Conservation (phyloP, 2,113 vertebrate species). For the Tragelaphus buxtoni region DNA sequence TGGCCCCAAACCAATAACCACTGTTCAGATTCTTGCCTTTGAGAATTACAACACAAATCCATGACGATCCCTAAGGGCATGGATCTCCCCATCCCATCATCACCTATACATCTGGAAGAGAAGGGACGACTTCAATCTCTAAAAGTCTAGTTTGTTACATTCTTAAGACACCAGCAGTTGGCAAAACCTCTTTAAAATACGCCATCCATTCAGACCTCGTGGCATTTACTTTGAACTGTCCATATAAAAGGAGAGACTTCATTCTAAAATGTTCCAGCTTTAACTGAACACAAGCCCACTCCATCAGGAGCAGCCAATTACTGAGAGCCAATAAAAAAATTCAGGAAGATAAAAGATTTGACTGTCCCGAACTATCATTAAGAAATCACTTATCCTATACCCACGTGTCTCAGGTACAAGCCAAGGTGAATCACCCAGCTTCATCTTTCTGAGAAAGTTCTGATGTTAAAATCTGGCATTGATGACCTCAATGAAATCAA, state of each 20-base stretch:
- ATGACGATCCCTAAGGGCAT: not conserved
- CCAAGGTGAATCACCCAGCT: not conserved
- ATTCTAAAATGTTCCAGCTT: not conserved
- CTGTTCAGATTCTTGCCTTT: not conserved
- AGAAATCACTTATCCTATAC: not conserved
- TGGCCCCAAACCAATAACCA: not conserved
- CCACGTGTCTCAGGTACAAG: not conserved
- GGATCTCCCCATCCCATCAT: not conserved
- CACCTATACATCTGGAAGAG: not conserved
- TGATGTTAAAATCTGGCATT: not conserved
- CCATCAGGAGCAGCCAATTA: not conserved
- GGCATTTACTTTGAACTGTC: not conserved
- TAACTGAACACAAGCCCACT: not conserved
- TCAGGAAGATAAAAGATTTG: not conserved
- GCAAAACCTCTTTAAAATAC: not conserved
- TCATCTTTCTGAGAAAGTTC: not conserved
- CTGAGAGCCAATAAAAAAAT: not conserved
- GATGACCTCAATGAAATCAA: not conserved
- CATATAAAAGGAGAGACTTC: not conserved
- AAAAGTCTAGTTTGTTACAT: not conserved
- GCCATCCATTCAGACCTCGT: not conserved
- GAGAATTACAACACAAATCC: not conserved
- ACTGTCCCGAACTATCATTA: not conserved
- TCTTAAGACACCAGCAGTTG: not conserved
- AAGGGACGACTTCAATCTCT: not conserved